Conservation (phyloP, 2,888 invertebrate species). For the Phymatocera aterrima region DNA sequence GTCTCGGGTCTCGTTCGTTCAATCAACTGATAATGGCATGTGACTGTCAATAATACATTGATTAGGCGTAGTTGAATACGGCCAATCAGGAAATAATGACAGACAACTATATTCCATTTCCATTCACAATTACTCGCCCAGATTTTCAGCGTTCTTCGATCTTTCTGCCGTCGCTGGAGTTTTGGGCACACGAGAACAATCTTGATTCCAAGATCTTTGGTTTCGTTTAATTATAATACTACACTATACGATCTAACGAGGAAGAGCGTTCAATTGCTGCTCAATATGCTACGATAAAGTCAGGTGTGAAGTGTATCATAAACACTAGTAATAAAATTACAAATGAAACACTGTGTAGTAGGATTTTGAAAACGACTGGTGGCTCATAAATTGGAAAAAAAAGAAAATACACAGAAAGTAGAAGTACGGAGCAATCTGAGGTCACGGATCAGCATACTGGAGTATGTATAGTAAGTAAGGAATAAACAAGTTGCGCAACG, state of each 20-base stretch:
- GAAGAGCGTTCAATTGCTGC: background rate
- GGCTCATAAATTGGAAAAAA: background rate
- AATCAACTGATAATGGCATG: conserved; percentile 6
- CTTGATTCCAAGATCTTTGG: background rate
- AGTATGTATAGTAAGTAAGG: conserved; percentile 5
- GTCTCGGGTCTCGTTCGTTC: background rate
- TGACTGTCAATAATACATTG: conserved; percentile 21
- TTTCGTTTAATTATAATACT: background rate
- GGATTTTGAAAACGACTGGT: background rate
- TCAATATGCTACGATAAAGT: background rate
- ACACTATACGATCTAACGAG: background rate
- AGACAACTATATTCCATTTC: background rate
- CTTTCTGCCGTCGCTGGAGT: background rate
- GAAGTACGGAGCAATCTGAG: conserved; percentile 5
- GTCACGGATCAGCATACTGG: conserved; percentile 2
- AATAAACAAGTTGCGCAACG: conserved; percentile 43
- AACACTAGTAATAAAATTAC: too few species aligned
- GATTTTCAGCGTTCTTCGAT: too few species aligned
- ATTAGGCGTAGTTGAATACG: background rate
- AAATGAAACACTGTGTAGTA: background rate
- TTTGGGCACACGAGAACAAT: background rate
- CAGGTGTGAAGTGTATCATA: background rate
- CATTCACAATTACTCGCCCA: background rate
- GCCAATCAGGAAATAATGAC: background rate
- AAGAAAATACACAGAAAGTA: background rate